phyloP scores from a whole-genome alignment of 2,888 invertebrate species.

The Sinhomidia bicolor region DNA sequence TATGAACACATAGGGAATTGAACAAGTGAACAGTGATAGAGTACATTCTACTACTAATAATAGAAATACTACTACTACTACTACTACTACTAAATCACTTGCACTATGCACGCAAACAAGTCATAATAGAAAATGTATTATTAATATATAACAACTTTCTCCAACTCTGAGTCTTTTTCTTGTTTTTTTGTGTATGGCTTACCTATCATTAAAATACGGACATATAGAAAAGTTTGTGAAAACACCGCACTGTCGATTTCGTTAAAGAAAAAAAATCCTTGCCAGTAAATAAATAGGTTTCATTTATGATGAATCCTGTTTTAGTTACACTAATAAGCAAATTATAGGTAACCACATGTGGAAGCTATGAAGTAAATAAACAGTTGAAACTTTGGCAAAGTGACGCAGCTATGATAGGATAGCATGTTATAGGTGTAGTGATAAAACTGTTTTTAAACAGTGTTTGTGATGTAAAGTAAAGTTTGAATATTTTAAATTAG shows the following conservation, averaged over 20 bases:
- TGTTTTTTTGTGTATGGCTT: not conserved
- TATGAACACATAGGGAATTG: not conserved
- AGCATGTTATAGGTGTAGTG: too few relatives aligned
- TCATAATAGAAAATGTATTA: not conserved
- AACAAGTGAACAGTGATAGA: not conserved
- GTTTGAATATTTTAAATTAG: too few relatives aligned
- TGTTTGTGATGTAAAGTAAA: too few relatives aligned
- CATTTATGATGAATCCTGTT: not conserved
- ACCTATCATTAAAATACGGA: not conserved
- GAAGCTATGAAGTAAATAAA: not conserved
- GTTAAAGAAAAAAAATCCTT: not conserved
- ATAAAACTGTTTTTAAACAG: too few relatives aligned
- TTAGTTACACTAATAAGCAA: not conserved
- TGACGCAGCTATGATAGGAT: too few relatives aligned
- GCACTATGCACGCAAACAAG: slow-evolving; percentile 49
- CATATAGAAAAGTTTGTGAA: not conserved
- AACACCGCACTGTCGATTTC: not conserved
- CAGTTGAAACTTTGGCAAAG: not conserved
- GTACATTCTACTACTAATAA: not conserved
- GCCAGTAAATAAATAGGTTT: not conserved
- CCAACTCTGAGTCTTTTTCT: not conserved
- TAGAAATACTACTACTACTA: too few relatives aligned
- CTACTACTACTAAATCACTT: too few relatives aligned
- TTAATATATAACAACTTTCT: slow-evolving; percentile 12
- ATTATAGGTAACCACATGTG: not conserved